Evolutionary conservation across 1,140 invertebrate species (phyloP).

Genomic region (Drosophila malerkotliana): DNA sequence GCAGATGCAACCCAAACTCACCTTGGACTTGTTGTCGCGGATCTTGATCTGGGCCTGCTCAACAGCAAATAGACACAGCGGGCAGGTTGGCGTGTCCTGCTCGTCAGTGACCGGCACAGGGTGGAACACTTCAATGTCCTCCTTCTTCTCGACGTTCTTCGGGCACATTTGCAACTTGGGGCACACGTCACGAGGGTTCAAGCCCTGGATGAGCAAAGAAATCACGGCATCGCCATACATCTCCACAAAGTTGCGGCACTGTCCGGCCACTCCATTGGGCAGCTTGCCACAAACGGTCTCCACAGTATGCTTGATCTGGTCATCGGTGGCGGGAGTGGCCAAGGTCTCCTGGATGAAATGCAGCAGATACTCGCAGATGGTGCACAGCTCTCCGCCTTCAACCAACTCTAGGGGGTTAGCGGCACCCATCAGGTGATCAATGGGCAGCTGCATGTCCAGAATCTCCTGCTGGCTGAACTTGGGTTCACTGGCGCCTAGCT

Average conservation of each 20-base stretch:
- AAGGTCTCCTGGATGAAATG: constrained; percentile 91
- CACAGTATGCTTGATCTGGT: constrained; percentile 87
- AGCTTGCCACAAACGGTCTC: constrained; percentile 88
- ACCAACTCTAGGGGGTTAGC: constrained; percentile 83
- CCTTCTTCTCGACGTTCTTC: constrained; percentile 84
- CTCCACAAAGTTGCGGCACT: constrained; percentile 91
- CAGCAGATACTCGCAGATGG: constrained; percentile 92
- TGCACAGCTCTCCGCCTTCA: constrained; percentile 87
- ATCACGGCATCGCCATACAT: constrained; percentile 91
- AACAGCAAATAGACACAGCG: constrained; percentile 92
- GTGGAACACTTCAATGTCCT: constrained; percentile 85
- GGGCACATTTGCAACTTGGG: constrained; percentile 84
- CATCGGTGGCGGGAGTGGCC: constrained; percentile 88
- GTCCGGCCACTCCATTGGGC: constrained; percentile 86
- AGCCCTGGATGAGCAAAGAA: constrained; percentile 90
- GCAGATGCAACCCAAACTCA: not conserved
- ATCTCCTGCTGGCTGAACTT: constrained; percentile 67
- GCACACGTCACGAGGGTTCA: constrained; percentile 89
- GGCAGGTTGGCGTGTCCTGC: constrained; percentile 87
- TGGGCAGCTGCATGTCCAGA: constrained; percentile 86
- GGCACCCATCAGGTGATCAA: constrained; percentile 87
- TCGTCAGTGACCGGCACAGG: constrained; percentile 67
- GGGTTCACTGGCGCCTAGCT: constrained; percentile 73
- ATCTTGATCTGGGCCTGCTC: constrained; percentile 85
- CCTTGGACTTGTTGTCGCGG: constrained; percentile 77